These are phyloP conservation scores for Branchellion lobata DNA, from an alignment of 2,888 invertebrate genomes.

Conservation along the genomic window DNA sequence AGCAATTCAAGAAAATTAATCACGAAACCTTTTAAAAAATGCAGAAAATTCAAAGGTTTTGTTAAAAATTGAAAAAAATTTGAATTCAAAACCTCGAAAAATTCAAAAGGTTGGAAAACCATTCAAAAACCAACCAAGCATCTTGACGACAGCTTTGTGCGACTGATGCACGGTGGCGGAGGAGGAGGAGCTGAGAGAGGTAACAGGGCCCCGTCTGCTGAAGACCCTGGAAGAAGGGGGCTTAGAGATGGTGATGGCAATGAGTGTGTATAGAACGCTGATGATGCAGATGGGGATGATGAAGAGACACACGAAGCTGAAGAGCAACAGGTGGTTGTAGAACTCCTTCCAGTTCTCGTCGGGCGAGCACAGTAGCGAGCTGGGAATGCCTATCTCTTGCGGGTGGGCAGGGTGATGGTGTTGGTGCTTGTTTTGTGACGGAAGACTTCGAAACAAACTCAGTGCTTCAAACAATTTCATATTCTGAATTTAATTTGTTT, in stretches of 20 bases:
- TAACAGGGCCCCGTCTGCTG: neutral
- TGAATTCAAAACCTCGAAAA: too few relatives aligned
- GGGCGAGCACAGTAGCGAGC: neutral
- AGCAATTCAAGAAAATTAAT: too few relatives aligned
- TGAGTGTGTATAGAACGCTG: conserved; percentile 11
- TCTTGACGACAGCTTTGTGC: conserved; percentile 19
- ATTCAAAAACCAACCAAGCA: neutral
- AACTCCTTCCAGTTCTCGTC: neutral
- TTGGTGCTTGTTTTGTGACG: too few relatives aligned
- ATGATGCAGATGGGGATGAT: conserved; percentile 25
- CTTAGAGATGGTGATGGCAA: neutral
- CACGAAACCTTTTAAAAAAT: too few relatives aligned
- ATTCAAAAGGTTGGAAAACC: too few relatives aligned
- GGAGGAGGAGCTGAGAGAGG: neutral
- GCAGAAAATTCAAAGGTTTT: too few relatives aligned
- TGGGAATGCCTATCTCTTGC: neutral
- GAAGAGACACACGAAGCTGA: conserved; percentile 20
- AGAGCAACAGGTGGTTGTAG: conserved; percentile 5
- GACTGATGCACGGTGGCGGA: neutral
- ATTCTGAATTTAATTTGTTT: too few relatives aligned
- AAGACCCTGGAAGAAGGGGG: neutral
- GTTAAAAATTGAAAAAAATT: too few relatives aligned
- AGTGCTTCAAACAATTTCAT: too few relatives aligned
- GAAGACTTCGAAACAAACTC: too few relatives aligned
- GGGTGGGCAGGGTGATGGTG: too few relatives aligned